Percentiles rank a stretch among this genome's conserved stretches.
These are phyloP conservation scores for Orthosia incerta DNA, from an alignment of 2,888 invertebrate species.

Conservation along the genomic window DNA sequence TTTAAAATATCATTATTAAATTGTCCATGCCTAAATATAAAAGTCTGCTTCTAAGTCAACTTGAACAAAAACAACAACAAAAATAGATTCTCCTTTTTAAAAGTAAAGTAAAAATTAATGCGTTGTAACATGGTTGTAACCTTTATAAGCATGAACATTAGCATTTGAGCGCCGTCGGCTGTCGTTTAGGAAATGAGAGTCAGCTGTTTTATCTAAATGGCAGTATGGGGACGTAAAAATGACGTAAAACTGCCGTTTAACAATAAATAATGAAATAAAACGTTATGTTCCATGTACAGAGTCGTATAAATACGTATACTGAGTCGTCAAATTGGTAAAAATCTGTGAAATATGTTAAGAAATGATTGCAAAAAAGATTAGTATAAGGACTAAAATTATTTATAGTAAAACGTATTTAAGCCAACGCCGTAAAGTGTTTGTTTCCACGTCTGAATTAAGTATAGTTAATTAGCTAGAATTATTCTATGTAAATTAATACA, in stretches of 20 bases:
- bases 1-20: no score
- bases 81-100: not conserved
- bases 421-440: not conserved
- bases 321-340: conserved; percentile 27
- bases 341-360: not conserved
- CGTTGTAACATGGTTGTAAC: conserved; percentile 22
- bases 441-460: not conserved
- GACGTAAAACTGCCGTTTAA: conserved; percentile 80
- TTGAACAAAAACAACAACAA: no score
- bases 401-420: not conserved
- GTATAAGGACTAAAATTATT: not conserved
- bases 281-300: conserved; percentile 67
- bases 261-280: conserved; percentile 86
- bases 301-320: conserved; percentile 48
- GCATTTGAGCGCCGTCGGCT: conserved; percentile 59
- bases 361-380: not conserved
- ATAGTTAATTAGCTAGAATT: not conserved
- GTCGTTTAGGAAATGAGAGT: conserved; percentile 83
- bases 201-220: conserved; percentile 87
- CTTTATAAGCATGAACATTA: conserved; percentile 48
- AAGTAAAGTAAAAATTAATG: conserved; percentile 39
- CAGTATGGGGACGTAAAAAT: conserved; percentile 83
- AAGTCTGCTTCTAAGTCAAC: not conserved
- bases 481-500: not conserved
- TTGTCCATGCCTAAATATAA: no score